phyloP scores from a whole-genome alignment of 2,113 vertebrate genomes.

The Gnathonemus echidnorhynchus region DNA sequence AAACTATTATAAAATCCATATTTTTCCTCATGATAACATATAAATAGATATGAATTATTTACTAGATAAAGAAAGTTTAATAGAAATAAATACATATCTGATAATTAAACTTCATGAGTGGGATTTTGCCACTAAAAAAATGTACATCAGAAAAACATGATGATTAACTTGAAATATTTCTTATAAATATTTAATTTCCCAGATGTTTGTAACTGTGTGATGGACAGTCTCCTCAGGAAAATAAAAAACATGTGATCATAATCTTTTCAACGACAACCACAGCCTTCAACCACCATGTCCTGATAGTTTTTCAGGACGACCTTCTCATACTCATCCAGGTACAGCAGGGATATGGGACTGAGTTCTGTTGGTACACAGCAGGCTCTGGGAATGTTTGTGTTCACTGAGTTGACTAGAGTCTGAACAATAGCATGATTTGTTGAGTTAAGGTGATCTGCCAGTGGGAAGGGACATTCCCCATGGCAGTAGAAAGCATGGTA shows the following conservation, averaged over 20 bases:
- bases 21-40: slow-evolving; percentile 75
- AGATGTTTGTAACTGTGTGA: slow-evolving; percentile 72
- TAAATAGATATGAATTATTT: slow-evolving; percentile 84
- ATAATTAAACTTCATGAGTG: slow-evolving; percentile 88
- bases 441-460: slow-evolving; percentile 83
- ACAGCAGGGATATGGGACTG: slow-evolving; percentile 81
- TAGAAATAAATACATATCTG: slow-evolving; percentile 92
- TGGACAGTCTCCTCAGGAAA: slow-evolving; percentile 53
- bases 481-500: slow-evolving; percentile 86
- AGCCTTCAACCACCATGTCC: slow-evolving; percentile 88
- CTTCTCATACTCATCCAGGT: slow-evolving; percentile 82
- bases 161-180: slow-evolving; percentile 88
- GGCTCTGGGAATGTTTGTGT: slow-evolving; percentile 82
- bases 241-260: slow-evolving; percentile 67
- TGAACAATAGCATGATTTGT: slow-evolving; percentile 86
- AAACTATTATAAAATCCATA: slow-evolving; percentile 80
- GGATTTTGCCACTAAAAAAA: slow-evolving; percentile 72
- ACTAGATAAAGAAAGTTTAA: slow-evolving; percentile 87
- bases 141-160: slow-evolving; percentile 82
- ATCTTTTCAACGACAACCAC: slow-evolving; percentile 70
- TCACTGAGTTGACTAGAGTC: slow-evolving; percentile 84
- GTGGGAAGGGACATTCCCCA: slow-evolving; percentile 78
- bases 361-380: slow-evolving; percentile 85
- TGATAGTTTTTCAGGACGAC: slow-evolving; percentile 86
- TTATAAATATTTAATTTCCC: slow-evolving; percentile 62